These are phyloP conservation scores for Bovichtus diacanthus DNA, from an alignment of 2,797 vertebrate genomes.

Conservation along the genomic window DNA sequence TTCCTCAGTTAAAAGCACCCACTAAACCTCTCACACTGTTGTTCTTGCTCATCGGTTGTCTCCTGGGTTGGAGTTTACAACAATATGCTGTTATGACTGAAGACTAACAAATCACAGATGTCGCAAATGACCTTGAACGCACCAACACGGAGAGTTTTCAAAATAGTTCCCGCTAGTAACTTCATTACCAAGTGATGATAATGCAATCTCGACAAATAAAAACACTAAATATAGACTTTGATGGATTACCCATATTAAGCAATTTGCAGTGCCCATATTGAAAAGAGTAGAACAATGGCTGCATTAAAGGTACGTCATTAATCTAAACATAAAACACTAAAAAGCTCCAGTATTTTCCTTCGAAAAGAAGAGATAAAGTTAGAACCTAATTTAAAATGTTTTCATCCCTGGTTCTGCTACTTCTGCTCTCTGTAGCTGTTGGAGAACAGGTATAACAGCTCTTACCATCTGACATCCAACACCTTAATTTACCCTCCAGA, in stretches of 20 bases:
- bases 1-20: neutral
- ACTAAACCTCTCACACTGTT: neutral
- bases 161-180: constrained; percentile 6
- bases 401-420: constrained; percentile 17
- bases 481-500: constrained; percentile 62
- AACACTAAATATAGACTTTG: constrained; percentile 18
- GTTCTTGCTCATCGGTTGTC: constrained; percentile 1
- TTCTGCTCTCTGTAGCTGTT: constrained; percentile 21
- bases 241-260: constrained; percentile 11
- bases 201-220: constrained; percentile 11
- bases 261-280: neutral
- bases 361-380: neutral
- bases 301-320: neutral
- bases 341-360: neutral
- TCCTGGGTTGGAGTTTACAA: constrained; percentile 6
- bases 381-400: constrained; percentile 1
- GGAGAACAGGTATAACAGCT: constrained; percentile 44
- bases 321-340: neutral
- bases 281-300: neutral
- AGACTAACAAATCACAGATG: constrained; percentile 41
- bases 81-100: neutral
- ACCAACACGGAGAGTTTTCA: constrained; percentile 26
- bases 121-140: constrained; percentile 38
- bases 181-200: constrained; percentile 24
- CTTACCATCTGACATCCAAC: constrained; percentile 56